Evolutionary conservation across 2,797 vertebrate genomes (phyloP), one percentile per base, ranked within the genome.

Genomic region (Schizopygopsis malacanthus): DNA sequence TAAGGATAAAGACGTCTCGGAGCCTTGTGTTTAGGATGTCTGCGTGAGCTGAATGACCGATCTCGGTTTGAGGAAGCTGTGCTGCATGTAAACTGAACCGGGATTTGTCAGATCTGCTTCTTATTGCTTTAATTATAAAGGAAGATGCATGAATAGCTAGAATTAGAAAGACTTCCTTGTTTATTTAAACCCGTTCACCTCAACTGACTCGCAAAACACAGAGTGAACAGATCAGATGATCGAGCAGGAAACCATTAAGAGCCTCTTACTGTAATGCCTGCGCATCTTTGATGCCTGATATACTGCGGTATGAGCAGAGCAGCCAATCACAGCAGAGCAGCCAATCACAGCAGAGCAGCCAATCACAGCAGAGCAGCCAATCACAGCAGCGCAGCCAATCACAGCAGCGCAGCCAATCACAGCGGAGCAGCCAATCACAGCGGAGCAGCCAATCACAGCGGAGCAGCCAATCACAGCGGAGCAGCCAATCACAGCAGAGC

Each of bases 31-130:
- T 61, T 71, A 6, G 20, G 22, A 12, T 33, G 7, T 92, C 82
- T 2, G 37, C 54, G 65, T 84, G 2, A 79, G 84, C 79, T 85
- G 79, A 20, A 41, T 84, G 52, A 83, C 79, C 13, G 70, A 69
- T 47, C 10, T 61, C 11, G 2, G n/a, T 61, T 39, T 37, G 54
- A 82, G 33, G 22, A 82, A 81, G 50, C 28, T 54, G 45, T 52
- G 75, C 70, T 79, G 69, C 50, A 50, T 61, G 81, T 61, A 45
- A 71, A 79, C 83, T 39, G 39, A 33, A 11, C 8, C 1, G 13
- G 41, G 54, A 83, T 82, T 79, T 73, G 28, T 5, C 71, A 79
- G 80, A 79, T 52, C 83, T 69, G 54, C 70, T 75, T 12, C 65
- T 79, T 22, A 79, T 37, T 18, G 28, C 41, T 79, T 28, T 9